Base-by-base conservation (phyloP, 2,113 vertebrate species). In the Lophura nycthemera region DNA sequence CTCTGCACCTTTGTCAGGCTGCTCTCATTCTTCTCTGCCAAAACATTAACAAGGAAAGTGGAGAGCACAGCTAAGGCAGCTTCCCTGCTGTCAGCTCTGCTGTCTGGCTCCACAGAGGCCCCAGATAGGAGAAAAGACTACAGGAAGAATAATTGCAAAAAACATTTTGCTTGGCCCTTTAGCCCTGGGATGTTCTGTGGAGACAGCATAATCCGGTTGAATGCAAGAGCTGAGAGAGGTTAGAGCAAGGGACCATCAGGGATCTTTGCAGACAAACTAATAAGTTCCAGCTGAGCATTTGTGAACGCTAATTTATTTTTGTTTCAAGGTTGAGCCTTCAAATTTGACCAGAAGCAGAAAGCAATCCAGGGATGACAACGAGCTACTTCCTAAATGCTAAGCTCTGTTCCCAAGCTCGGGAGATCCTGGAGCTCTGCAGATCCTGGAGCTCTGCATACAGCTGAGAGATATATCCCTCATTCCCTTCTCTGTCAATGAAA, bases 21-120 rank as follows among this genome's bases (percentile, higher is more conserved):
- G 65, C 80, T 83, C 69, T 92, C 94, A 95, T 95, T 83, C 91
- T 94, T 95, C 94, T 97, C 85, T 95, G 93, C 79, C 93, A 95
- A 73, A 91, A 40, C 65, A 91, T 67, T 81, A 90, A 56, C 52
- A 52, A 88, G 88, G 61, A 42, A 95, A 91, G 73, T 1, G 21
- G 76, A 95, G 85, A 83, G 93, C 79, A 81, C 59, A 77, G 70
- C 38, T n/a, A 40, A 88, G 69, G 61, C 91, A 88, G 75, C 70
- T 67, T 82, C 61, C 43, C 43, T 52, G n/a, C 85, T 94, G 79
- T 92, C 76, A 89, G 76, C 80, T 95, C 76, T 92, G 65, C 90
- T 86, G 88, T 92, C 94, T 95, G 91, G 93, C 91, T 96, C 95
- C 94, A 90, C 13, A 0, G 83, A 93, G 83, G 59, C 86, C 81